Evolutionary conservation across 2,797 vertebrate species (phyloP).

Genomic region (Coreius guichenoti): DNA sequence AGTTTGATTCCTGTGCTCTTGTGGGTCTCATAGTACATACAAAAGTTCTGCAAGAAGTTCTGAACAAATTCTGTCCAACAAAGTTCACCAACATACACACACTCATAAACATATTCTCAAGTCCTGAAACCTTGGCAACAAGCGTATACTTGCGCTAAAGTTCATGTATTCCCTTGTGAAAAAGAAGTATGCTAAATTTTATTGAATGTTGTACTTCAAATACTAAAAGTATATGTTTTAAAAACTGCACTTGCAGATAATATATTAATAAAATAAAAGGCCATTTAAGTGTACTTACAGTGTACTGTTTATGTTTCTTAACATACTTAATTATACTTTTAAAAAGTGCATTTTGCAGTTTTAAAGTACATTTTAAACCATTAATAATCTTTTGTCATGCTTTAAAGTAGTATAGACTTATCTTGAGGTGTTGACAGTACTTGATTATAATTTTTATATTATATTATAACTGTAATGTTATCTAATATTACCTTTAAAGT

Average conservation of each 20-base stretch:
- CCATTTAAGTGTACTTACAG: not conserved
- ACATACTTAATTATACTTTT: not conserved
- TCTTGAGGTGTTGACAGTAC: not conserved
- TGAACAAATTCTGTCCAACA: slow-evolving; percentile 20
- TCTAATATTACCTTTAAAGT: not conserved
- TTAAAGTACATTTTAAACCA: not conserved
- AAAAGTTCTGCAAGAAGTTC: not conserved
- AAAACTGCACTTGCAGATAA: not conserved
- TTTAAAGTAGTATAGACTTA: not conserved
- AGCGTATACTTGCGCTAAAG: not conserved
- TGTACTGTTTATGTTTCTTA: not conserved
- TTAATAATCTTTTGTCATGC: not conserved
- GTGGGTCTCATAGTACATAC: slow-evolving; percentile 30
- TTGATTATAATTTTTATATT: not conserved
- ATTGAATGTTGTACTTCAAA: not conserved
- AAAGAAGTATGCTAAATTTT: not conserved
- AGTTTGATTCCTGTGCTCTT: slow-evolving; percentile 13
- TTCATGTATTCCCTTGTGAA: not conserved
- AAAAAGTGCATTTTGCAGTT: not conserved
- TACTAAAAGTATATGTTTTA: not conserved
- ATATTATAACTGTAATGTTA: not conserved
- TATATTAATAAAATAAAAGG: not conserved
- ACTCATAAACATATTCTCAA: not conserved
- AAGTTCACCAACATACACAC: not conserved
- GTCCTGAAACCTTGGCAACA: not conserved